phyloP scores from a whole-genome alignment of 2,113 vertebrate genomes.

The Nematolebias whitei region DNA sequence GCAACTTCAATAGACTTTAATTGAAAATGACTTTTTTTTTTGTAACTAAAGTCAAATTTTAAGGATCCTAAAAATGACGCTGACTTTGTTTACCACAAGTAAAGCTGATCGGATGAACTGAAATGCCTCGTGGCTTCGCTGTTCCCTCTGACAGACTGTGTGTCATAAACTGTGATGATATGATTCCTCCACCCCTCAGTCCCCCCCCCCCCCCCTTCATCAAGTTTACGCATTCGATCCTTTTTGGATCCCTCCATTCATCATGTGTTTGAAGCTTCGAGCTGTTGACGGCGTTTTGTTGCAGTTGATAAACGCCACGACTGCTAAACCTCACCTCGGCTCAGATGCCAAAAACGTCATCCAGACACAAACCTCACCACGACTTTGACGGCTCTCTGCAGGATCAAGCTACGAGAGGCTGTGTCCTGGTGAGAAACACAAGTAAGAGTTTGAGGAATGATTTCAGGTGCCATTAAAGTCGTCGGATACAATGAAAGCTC shows the following conservation, averaged over 20 bases:
- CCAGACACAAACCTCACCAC: conserved; percentile 55
- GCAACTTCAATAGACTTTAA: no score
- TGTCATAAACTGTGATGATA: conserved; percentile 57
- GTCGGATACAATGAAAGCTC: conserved; percentile 60
- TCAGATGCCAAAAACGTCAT: conserved; percentile 29
- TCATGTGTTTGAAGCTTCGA: conserved; percentile 62
- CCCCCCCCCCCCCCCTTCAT: conserved; percentile 1
- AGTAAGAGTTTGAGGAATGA: conserved; percentile 59
- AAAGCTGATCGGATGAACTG: conserved; percentile 42
- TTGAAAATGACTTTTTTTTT: background rate
- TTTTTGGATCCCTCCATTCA: conserved; percentile 62
- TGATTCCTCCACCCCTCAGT: conserved; percentile 45
- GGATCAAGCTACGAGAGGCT: conserved; percentile 37
- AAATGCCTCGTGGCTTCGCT: conserved; percentile 40
- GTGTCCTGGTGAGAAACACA: conserved; percentile 35
- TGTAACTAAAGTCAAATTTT: conserved; percentile 9
- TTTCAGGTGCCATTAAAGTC: conserved; percentile 49
- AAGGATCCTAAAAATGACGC: conserved; percentile 8
- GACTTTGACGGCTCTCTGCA: conserved; percentile 59
- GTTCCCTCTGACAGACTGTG: conserved; percentile 49
- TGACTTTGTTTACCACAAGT: conserved; percentile 41
- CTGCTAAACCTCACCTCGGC: conserved; percentile 36
- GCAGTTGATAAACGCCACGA: conserved; percentile 47
- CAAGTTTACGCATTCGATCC: conserved; percentile 68
- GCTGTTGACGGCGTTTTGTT: conserved; percentile 30